These are phyloP conservation scores for Myrmophylax atrothorax DNA, from an alignment of 2,113 vertebrate genomes.

Conservation along the genomic window DNA sequence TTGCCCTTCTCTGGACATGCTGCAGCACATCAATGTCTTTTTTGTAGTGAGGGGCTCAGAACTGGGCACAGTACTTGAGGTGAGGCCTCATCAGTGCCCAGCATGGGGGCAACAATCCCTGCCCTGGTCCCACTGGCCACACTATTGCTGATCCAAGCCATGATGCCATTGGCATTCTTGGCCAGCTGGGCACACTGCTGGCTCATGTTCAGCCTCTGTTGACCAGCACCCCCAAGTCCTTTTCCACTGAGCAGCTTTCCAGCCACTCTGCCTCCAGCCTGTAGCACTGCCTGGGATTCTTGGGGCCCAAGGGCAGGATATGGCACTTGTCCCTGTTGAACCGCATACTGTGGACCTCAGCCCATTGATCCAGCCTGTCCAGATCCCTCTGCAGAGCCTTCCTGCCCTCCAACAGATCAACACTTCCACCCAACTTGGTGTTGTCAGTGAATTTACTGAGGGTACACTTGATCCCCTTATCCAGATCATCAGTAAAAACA, in stretches of 20 bases:
- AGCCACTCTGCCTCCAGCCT: neutral
- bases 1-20: neutral
- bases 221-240: neutral
- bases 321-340: neutral
- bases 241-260: neutral
- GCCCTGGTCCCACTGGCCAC: neutral
- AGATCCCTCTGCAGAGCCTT: neutral
- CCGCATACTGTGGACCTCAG: neutral
- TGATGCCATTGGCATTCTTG: neutral
- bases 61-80: neutral
- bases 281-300: rapidly evolving
- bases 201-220: neutral
- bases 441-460: neutral
- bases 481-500: neutral
- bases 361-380: rapidly evolving
- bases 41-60: neutral
- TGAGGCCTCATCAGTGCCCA: neutral
- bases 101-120: neutral
- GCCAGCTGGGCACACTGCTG: neutral
- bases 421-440: no score
- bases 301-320: neutral
- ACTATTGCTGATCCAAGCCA: neutral
- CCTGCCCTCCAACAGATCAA: neutral
- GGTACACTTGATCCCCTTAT: neutral
- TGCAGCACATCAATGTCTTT: neutral